phyloP scores from a whole-genome alignment of 2,797 vertebrate species.

The Heteromormyrus szaboi region DNA sequence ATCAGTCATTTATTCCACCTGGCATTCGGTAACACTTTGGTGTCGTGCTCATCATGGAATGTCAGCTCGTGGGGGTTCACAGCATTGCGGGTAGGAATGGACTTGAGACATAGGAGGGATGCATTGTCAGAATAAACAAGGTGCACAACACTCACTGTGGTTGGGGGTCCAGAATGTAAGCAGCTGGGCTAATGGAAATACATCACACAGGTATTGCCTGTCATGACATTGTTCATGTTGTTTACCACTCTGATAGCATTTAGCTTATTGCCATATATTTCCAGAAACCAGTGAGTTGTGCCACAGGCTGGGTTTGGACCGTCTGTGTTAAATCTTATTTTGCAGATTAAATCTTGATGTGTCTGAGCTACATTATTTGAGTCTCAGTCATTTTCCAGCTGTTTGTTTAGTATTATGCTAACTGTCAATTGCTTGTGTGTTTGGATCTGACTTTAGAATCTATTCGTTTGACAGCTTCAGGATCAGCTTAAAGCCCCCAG shows the following conservation, averaged over 20 bases:
- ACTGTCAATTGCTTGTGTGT: not conserved
- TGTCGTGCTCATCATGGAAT: not conserved
- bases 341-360: not conserved
- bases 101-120: not conserved
- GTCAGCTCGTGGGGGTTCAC: not conserved
- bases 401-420: not conserved
- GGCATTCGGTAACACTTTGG: not conserved
- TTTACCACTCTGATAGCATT: not conserved
- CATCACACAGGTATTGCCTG: not conserved
- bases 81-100: not conserved
- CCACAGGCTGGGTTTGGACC: not conserved
- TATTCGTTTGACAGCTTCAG: not conserved
- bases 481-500: not conserved
- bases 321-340: not conserved
- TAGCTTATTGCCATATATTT: not conserved
- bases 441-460: not conserved
- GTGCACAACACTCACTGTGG: not conserved
- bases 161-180: not conserved
- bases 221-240: not conserved
- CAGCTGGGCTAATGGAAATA: not conserved
- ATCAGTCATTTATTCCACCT: not conserved
- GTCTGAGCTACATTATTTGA: not conserved
- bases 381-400: not conserved
- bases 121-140: not conserved
- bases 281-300: not conserved